Conservation (phyloP, 2,888 invertebrate genomes). For the Acanthosoma haemorrhoidale region DNA sequence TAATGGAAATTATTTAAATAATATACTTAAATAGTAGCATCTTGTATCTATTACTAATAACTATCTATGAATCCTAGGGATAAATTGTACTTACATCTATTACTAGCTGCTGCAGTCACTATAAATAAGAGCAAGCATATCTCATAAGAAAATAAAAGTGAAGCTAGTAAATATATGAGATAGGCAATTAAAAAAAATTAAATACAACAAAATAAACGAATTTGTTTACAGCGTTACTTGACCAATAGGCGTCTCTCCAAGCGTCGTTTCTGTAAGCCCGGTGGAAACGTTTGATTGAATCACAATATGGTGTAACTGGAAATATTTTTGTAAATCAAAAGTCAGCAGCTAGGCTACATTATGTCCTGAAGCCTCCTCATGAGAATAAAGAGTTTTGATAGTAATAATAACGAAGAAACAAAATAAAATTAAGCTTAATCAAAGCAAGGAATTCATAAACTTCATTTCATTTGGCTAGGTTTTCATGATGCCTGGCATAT, state of each 20-base stretch:
- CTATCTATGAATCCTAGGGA: too few species aligned
- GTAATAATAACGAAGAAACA: too few species aligned
- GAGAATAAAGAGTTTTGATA: too few species aligned
- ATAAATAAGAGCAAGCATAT: background rate
- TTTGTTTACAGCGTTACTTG: constrained; percentile 30
- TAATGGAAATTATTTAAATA: too few species aligned
- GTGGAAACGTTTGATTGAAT: constrained; percentile 23
- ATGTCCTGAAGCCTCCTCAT: constrained; percentile 5
- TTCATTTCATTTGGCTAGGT: too few species aligned
- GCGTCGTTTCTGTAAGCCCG: constrained; percentile 3
- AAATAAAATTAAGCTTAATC: too few species aligned
- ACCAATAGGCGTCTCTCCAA: constrained; percentile 24
- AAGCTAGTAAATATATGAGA: background rate
- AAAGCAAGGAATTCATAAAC: too few species aligned
- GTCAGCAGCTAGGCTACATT: constrained; percentile 15
- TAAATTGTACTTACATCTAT: too few species aligned
- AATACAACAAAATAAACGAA: constrained; percentile 24
- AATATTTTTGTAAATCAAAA: constrained; percentile 13
- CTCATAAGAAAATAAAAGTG: background rate
- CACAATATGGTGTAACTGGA: constrained; percentile 18
- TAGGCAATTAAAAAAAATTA: background rate
- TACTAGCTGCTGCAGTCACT: constrained; percentile 18
- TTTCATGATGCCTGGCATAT: too few species aligned
- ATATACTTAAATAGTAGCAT: too few species aligned
- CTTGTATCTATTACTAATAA: too few species aligned